phyloP scores from a whole-genome alignment of 2,113 vertebrate genomes.

The Nothocercus julius region DNA sequence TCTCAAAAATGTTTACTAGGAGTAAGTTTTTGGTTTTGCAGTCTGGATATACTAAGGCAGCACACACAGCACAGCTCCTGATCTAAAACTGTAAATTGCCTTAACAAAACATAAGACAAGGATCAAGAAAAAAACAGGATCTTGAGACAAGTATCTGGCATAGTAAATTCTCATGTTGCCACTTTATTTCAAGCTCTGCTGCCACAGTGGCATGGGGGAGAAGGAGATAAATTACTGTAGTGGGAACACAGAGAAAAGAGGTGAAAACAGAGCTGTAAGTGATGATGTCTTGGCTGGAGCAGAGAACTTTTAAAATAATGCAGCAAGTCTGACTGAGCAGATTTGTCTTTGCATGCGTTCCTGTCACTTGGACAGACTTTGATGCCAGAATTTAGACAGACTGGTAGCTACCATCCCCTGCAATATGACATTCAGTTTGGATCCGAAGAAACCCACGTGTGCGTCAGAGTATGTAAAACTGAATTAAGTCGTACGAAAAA shows the following conservation, averaged over 20 bases:
- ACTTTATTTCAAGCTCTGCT: not conserved
- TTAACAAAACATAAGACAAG: not conserved
- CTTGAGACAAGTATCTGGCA: not conserved
- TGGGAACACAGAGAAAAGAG: not conserved
- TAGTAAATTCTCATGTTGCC: not conserved
- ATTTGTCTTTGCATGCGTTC: not conserved
- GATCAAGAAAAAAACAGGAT: not conserved
- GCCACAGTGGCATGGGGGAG: not conserved
- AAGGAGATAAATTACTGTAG: not conserved
- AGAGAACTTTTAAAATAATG: not conserved
- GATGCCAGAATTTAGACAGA: not conserved
- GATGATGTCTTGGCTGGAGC: not conserved
- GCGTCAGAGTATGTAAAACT: not conserved
- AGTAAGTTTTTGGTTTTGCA: not conserved
- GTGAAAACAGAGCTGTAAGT: not conserved
- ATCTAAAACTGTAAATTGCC: not conserved
- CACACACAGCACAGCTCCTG: not conserved
- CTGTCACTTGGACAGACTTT: not conserved
- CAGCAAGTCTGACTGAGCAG: not conserved
- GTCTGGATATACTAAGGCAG: not conserved
- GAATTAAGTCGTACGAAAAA: not conserved
- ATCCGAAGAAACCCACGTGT: not conserved
- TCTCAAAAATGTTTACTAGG: not conserved
- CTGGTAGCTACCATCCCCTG: not conserved
- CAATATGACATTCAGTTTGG: not conserved